These are phyloP conservation scores for Eupithecia insigniata DNA, from an alignment of 2,888 invertebrate genomes.

Conservation along the genomic window DNA sequence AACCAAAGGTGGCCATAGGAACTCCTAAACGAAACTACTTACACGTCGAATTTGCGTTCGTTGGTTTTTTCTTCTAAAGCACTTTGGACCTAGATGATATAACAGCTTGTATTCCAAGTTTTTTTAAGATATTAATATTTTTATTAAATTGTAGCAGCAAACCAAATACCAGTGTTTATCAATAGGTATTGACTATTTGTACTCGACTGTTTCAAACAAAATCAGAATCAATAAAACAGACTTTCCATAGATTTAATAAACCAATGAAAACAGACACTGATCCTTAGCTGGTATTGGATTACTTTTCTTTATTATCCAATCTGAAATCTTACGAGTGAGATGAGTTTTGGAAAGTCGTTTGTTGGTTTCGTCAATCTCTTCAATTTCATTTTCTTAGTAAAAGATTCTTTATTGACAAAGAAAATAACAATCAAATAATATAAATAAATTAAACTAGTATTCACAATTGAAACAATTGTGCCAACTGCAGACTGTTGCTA, in stretches of 20 bases:
- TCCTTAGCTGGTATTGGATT: not conserved
- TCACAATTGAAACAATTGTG: too few relatives aligned
- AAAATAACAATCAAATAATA: too few relatives aligned
- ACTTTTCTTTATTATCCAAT: not conserved
- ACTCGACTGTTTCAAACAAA: slow-evolving; percentile 16
- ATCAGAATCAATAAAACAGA: slow-evolving; percentile 12
- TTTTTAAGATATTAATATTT: too few relatives aligned
- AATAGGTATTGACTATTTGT: not conserved
- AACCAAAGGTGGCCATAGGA: too few relatives aligned
- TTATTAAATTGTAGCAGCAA: slow-evolving; percentile 8
- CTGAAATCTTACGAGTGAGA: not conserved
- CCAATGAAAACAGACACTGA: slow-evolving; percentile 2
- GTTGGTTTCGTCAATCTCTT: not conserved
- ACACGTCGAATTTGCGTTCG: too few relatives aligned
- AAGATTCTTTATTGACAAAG: not conserved
- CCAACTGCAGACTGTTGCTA: too few relatives aligned
- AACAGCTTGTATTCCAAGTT: too few relatives aligned
- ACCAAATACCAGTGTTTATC: not conserved
- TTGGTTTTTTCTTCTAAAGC: too few relatives aligned
- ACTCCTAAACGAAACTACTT: too few relatives aligned
- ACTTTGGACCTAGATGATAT: too few relatives aligned
- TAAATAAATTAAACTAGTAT: too few relatives aligned
- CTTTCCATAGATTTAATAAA: not conserved
- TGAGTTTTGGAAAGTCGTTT: not conserved
- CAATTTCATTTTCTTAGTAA: not conserved